phyloP scores from a whole-genome alignment of 2,888 invertebrate species.

The Oligia fasciuncula region DNA sequence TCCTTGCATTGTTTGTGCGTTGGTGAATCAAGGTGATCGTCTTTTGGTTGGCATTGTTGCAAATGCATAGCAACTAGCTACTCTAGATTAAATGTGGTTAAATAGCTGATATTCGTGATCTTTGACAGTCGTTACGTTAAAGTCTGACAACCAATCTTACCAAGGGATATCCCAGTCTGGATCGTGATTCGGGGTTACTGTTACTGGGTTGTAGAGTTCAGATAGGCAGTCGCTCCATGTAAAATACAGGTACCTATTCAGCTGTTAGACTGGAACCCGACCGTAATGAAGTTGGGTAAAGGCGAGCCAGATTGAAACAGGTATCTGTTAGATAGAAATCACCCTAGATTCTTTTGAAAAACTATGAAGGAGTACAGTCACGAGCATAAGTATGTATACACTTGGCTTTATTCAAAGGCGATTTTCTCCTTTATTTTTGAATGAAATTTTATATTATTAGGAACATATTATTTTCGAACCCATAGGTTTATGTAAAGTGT shows the following conservation, averaged over 20 bases:
- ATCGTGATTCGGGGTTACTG: too few relatives aligned
- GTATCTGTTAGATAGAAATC: background rate
- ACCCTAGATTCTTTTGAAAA: background rate
- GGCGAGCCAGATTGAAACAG: too few relatives aligned
- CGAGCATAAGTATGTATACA: too few relatives aligned
- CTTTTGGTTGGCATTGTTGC: constrained; percentile 29
- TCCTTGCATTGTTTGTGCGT: constrained; percentile 34
- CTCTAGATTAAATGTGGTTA: background rate
- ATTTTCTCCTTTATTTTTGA: too few relatives aligned
- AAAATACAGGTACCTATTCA: background rate
- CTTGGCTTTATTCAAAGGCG: too few relatives aligned
- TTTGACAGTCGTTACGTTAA: background rate
- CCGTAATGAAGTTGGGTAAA: too few relatives aligned
- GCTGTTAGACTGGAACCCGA: background rate
- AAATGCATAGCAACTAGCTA: background rate
- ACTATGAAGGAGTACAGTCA: background rate
- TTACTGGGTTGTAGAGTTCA: background rate
- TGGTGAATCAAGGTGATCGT: constrained; percentile 42
- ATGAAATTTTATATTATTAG: too few relatives aligned
- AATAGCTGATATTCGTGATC: background rate
- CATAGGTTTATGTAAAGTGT: too few relatives aligned
- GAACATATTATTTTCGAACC: too few relatives aligned
- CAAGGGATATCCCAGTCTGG: too few relatives aligned
- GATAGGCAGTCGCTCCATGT: background rate
- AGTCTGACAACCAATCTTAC: background rate